Base-by-base conservation (phyloP, 1,140 invertebrate species). In the Drosophila quadrilineata region DNA sequence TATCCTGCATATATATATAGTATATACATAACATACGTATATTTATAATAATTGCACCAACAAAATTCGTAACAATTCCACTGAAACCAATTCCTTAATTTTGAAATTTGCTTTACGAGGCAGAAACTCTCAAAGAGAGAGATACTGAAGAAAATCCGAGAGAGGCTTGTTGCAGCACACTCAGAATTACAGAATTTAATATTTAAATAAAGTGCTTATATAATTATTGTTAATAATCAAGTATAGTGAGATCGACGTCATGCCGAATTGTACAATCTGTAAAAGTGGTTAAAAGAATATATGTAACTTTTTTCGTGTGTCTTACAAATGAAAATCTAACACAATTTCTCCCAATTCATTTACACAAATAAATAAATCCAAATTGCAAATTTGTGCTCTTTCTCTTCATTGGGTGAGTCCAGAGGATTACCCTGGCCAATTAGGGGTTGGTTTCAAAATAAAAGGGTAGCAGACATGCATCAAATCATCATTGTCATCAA, bases 41-140 rank as follows among this genome's bases (percentile, higher is more conserved):
- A 19, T 70, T 28, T 45, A 50, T 10, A 67, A 19, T 58, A 77
- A 46, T 38, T 53, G 58, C 67, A 80, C 77, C 59, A 38, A 43
- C 58, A 43, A 21, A 40, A 82, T 73, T 84, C 76, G 64, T 73
- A 58, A 76, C 43, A 77, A 82, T 82, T 82, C 76, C 76, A 43
- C 17, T 52, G 29, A 36, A 59, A 43, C 19, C 17, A 21, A 62
- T 62, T 66, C 38, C 56, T 45, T 14, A 48, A 29, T 17, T 17
- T 22, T 38, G 12, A 6, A n/a, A 9, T 21, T 26, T 35, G 9
- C 24, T 43, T 33, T 22, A 36, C 3, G 14, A 24, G 21, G 46
- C 19, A 22, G 35, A 50, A 35, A 50, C 36, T 9, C 33, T 21
- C 22, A 24, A 35, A 10, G 26, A 16, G 43, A 43, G 19, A 10